Percentiles rank a stretch among this genome's conserved stretches.
phyloP scores from a whole-genome alignment of 1,140 invertebrate species.

The Drosophila parvula region DNA sequence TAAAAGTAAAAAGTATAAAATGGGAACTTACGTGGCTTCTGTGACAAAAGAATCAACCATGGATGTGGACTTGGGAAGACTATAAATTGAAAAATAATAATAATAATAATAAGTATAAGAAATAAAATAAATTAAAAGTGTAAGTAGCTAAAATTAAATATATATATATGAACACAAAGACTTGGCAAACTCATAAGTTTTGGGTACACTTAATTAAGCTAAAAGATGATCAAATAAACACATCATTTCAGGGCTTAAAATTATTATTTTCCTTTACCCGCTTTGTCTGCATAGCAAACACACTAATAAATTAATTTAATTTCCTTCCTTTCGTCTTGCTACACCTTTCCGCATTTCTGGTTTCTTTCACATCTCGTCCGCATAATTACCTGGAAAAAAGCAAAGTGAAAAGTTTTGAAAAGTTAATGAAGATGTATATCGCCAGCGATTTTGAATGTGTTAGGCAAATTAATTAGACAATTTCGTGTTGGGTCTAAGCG shows the following conservation, averaged over 20 bases:
- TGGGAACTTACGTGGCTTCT: constrained; percentile 78
- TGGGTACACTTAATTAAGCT: not conserved
- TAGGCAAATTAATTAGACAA: constrained; percentile 67
- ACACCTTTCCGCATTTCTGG: not conserved
- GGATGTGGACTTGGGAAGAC: constrained; percentile 59
- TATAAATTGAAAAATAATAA: constrained; percentile 52
- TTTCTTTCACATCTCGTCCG: constrained; percentile 15
- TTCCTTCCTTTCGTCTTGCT: not conserved
- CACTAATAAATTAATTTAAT: constrained; percentile 35
- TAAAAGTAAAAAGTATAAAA: constrained; percentile 8
- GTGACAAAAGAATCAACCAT: constrained; percentile 76
- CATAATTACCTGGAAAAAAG: constrained; percentile 69
- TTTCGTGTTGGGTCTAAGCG: constrained; percentile 34
- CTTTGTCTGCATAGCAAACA: constrained; percentile 1
- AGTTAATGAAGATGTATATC: constrained; percentile 70
- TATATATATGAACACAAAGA: not conserved
- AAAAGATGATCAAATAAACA: constrained; percentile 5
- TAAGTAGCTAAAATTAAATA: constrained; percentile 1
- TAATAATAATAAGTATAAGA: constrained; percentile 27
- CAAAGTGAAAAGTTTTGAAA: constrained; percentile 54
- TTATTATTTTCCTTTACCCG: constrained; percentile 11
- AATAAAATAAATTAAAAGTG: constrained; percentile 23
- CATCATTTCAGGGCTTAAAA: not conserved
- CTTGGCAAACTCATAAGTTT: not conserved
- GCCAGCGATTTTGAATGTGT: constrained; percentile 54